Percentiles rank a stretch among this genome's conserved stretches.
Evolutionary conservation across 2,113 vertebrate genomes (phyloP).

Genomic region (Pionites leucogaster): DNA sequence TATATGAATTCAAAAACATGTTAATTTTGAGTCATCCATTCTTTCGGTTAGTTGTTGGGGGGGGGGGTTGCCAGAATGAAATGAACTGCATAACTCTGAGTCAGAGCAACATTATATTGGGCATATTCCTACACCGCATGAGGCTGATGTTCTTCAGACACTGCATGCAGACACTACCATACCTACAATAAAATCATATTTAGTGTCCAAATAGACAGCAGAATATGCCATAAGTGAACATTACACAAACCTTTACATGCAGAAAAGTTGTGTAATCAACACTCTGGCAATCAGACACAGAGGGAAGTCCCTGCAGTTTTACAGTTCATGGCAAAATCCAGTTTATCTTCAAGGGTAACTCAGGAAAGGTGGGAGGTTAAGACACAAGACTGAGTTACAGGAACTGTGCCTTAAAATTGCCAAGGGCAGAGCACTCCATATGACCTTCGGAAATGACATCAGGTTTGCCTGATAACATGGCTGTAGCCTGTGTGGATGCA

Average conservation of each 20-base stretch:
- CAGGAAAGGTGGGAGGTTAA: neutral
- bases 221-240: neutral
- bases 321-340: neutral
- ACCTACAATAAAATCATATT: conserved; percentile 9
- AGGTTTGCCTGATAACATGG: neutral
- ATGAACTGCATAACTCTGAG: neutral
- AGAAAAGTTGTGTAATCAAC: neutral
- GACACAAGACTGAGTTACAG: neutral
- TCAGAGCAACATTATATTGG: neutral
- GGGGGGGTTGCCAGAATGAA: neutral
- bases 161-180: neutral
- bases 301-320: neutral
- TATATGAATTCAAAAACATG: neutral
- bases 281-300: neutral
- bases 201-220: neutral
- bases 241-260: neutral
- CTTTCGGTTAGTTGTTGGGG: neutral
- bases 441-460: neutral
- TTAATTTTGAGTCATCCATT: neutral
- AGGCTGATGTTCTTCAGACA: conserved; percentile 10
- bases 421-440: neutral
- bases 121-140: neutral
- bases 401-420: neutral
- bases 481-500: neutral
- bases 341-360: neutral